Evolutionary conservation across 2,888 invertebrate species (phyloP), one percentile per base, ranked within the genome.

Genomic region (Nineta flava): DNA sequence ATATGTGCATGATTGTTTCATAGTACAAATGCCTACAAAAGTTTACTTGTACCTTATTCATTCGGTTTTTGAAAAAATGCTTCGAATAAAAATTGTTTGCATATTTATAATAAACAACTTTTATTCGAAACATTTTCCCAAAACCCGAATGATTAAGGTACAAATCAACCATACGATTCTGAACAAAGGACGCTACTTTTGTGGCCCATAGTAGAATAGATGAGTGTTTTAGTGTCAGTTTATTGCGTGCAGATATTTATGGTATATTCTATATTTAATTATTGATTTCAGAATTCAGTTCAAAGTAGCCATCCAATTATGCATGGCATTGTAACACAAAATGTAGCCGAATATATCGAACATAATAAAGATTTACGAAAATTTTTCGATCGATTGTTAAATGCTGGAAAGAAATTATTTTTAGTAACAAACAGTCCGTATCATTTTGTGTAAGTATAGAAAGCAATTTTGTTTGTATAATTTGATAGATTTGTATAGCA

Each of bases 351-450:
- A 54, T 92, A 87, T 62, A 79, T 93, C 53, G 81, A 87, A 60
- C 76, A 77, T 9, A 87, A 87, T 62, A 74, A 76, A 15, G 75
- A 83, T 50, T 69, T 95, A 48, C 72, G 76, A 53, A 72, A 71
- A 49, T 88, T 88, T 62, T 83, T 97, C 56, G 73, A 83, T 53
- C 76, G 83, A 58, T 71, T 97, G 10, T 73, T 76, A 53, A 70
- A 74, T 1, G 78, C 80, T 26, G 79, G 79, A 35, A 96, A 95
- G 64, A 88, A 91, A 63, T 71, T 95, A 55, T 97, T 97, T 67
- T 73, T 97, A 51, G 92, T 99, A 12, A 96, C 97, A 9, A 97
- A 97, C 65, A 95, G 95, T 64, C 95, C 95, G 0, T 95, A 82
- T 64, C 83, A 85, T 60, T 97, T 97, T 74, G 94, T 92, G 93